These are phyloP conservation scores for Drosophila antonietae DNA, from an alignment of 2,888 invertebrate species.

Conservation along the genomic window DNA sequence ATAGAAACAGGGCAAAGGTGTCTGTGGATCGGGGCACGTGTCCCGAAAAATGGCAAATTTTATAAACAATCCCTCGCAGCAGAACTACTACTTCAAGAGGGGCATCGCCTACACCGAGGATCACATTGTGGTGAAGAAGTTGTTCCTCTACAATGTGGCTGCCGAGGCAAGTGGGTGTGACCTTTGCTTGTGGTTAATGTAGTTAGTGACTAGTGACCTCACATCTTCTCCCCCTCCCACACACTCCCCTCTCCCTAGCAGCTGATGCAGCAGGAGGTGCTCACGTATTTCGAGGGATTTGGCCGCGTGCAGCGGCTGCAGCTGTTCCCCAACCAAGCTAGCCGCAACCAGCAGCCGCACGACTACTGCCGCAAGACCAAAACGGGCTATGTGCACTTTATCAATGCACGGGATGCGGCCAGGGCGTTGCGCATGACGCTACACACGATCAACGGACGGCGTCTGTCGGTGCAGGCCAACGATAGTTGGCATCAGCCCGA, in stretches of 20 bases:
- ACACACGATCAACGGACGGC: conserved; percentile 22
- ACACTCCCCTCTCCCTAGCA: not conserved
- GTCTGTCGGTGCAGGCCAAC: conserved; percentile 26
- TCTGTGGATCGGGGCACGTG: conserved; percentile 3
- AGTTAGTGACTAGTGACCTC: not conserved
- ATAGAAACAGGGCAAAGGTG: conserved; percentile 7
- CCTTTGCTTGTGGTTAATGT: not conserved
- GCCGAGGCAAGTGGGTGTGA: conserved; percentile 24
- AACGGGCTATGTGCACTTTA: conserved; percentile 33
- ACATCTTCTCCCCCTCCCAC: too few species aligned
- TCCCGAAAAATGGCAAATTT: conserved; percentile 44
- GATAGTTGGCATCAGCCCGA: conserved; percentile 50
- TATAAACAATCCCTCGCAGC: conserved; percentile 27
- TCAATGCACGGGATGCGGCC: conserved; percentile 30
- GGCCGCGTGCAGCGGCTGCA: conserved; percentile 25
- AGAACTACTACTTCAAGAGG: conserved; percentile 41
- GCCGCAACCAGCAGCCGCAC: not conserved
- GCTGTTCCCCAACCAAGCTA: conserved; percentile 5
- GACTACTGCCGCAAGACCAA: not conserved
- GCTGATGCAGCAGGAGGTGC: conserved; percentile 24
- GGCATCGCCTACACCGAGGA: conserved; percentile 50
- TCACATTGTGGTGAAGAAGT: conserved; percentile 42
- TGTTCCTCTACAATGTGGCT: conserved; percentile 37
- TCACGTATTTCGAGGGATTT: conserved; percentile 34
- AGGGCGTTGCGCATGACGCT: conserved; percentile 19